A percentile compares a stretch with the other conserved stretches of the same genome.
Conservation (phyloP, 2,113 vertebrate genomes). For the Steatornis caripensis region DNA sequence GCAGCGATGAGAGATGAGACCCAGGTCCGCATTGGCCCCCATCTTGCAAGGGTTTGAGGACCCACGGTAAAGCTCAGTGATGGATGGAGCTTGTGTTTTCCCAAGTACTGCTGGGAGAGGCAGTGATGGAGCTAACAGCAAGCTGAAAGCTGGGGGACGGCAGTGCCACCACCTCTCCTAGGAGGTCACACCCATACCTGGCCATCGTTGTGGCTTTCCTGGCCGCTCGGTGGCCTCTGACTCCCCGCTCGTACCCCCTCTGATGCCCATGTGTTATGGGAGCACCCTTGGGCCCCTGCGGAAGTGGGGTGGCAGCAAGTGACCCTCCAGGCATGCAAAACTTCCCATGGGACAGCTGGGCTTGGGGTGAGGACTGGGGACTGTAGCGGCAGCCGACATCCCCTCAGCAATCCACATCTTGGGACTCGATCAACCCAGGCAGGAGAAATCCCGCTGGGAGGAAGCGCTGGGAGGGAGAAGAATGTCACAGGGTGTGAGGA, state of each 20-base stretch:
- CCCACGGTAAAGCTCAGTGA: background rate
- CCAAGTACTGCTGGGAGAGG: fast-evolving
- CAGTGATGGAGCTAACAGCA: fast-evolving
- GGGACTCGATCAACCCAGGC: background rate
- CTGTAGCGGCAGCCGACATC: background rate
- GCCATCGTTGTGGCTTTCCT: background rate
- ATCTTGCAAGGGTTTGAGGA: background rate
- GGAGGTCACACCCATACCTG: background rate
- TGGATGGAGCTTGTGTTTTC: background rate
- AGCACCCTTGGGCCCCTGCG: background rate
- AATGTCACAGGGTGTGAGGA: background rate
- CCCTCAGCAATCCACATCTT: fast-evolving
- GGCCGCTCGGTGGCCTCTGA: background rate
- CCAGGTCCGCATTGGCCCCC: fast-evolving
- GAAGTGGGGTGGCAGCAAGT: background rate
- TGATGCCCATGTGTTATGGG: background rate
- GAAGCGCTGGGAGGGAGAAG: background rate
- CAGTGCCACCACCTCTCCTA: background rate
- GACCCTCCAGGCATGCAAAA: background rate
- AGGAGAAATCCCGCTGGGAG: background rate
- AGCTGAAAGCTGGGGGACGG: background rate
- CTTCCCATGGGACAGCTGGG: slow-evolving; percentile 3
- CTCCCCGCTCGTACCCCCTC: background rate
- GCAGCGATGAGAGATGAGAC: background rate
- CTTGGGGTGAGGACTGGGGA: background rate